Percentiles rank a stretch among this genome's conserved stretches.
These are phyloP conservation scores for Drosophila trapezifrons DNA, from an alignment of 1,140 invertebrate genomes.

Conservation along the genomic window DNA sequence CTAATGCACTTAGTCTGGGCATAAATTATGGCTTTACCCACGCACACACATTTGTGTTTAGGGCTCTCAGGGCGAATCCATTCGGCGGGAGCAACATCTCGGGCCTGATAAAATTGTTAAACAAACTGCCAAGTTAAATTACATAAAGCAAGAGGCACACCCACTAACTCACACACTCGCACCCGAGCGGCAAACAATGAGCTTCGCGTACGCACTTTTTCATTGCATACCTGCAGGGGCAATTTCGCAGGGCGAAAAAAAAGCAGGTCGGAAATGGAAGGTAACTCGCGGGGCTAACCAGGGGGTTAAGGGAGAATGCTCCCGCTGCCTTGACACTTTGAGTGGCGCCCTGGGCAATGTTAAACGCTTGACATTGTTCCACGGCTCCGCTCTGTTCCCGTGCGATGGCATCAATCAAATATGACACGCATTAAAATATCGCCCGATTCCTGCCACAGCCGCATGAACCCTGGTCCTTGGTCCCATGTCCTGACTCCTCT, in stretches of 20 bases:
- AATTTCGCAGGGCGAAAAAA: constrained; percentile 44
- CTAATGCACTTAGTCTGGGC: constrained; percentile 77
- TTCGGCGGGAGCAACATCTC: constrained; percentile 23
- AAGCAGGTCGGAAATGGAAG: constrained; percentile 18
- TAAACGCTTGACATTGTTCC: constrained; percentile 80
- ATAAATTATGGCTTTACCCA: constrained; percentile 69
- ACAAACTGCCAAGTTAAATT: constrained; percentile 72
- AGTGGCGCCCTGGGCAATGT: constrained; percentile 70
- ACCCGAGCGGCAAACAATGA: constrained; percentile 20
- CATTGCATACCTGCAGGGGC: constrained; percentile 78
- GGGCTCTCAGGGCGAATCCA: constrained; percentile 27
- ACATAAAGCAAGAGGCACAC: constrained; percentile 58
- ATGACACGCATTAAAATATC: constrained; percentile 81
- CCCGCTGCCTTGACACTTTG: constrained; percentile 49
- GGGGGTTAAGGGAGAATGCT: neutral
- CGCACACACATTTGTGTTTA: constrained; percentile 41
- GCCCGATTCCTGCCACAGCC: constrained; percentile 42
- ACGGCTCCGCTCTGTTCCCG: constrained; percentile 10
- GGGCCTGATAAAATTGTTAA: constrained; percentile 74
- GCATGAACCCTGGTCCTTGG: neutral
- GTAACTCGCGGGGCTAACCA: constrained; percentile 11
- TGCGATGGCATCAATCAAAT: constrained; percentile 76
- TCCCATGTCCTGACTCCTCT: constrained; percentile 8
- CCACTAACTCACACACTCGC: constrained; percentile 5
- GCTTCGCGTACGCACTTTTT: constrained; percentile 63